Evolutionary conservation across 2,797 vertebrate species (phyloP), one percentile per base, ranked within the genome.

Genomic region (Cuculus canorus): DNA sequence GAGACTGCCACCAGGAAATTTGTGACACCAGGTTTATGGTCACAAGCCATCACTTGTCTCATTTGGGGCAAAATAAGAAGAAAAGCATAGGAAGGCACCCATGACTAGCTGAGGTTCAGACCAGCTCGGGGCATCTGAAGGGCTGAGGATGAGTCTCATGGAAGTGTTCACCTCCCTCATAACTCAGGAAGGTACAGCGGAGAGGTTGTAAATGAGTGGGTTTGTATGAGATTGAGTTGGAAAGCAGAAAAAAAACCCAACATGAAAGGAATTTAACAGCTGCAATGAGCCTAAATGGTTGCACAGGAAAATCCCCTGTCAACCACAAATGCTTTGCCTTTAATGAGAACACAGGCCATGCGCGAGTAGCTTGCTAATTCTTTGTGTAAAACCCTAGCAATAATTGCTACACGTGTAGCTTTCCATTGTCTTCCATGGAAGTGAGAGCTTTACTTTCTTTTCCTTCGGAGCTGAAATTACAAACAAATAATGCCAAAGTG

Each of bases 231-330:
- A 52, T 28, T 33, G 57, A 28, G 52, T 80, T 69, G 59, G 82
- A 86, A 16, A 80, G 7, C 4, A 25, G 18, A 0, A 19, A 45
- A 66, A 64, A 48, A 7, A 0, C 3, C 3, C 12, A 2, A 32
- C 56, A 94, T 90, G 75, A 96, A 96, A 96, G 73, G 92, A 88
- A 77, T 92, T 79, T 53, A 96, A 94, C 96, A 97, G 96, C 95
- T 97, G 93, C 95, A 88, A 52, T 0, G 93, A 96, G 94, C 95
- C 77, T 61, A 59, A 86, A 39, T 60, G 63, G 78, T 28, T 93
- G 82, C 90, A 71, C 73, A 90, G 90, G 82, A 95, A 94, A 95
- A 83, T 97, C 91, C 92, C 95, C 52, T 54, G 81, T 87, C 95
- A 96, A 47, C 56, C 10, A 5, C 92, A 82, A 88, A 77, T 10